A percentile compares a stretch with the other conserved stretches of the same genome.
phyloP scores from a whole-genome alignment of 2,797 vertebrate species.

The Rhinogobio ventralis region DNA sequence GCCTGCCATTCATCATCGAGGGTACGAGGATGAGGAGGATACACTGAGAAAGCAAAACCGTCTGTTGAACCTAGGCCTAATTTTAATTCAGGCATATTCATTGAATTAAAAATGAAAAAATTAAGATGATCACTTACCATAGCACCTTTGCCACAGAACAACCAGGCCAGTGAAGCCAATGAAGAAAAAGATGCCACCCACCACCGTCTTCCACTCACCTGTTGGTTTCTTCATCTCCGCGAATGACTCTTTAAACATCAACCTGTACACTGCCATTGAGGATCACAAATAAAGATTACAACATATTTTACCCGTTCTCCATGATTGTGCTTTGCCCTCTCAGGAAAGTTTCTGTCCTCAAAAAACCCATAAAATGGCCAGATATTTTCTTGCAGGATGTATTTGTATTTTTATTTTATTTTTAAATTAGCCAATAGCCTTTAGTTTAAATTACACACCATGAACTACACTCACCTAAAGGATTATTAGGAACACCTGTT shows the following conservation, averaged over 20 bases:
- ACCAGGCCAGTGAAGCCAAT: slow-evolving; percentile 84
- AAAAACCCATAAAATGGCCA: neutral
- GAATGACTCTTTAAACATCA: slow-evolving; percentile 80
- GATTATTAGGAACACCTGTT: too few relatives aligned
- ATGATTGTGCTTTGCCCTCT: neutral
- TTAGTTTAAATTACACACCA: neutral
- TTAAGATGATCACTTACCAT: slow-evolving; percentile 70
- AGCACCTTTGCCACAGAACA: slow-evolving; percentile 81
- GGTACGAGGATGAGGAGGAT: slow-evolving; percentile 75
- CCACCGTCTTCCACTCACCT: slow-evolving; percentile 84
- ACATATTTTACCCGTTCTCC: neutral
- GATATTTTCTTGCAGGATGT: neutral
- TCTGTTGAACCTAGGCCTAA: neutral
- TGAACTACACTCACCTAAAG: too few relatives aligned
- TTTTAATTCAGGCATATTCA: neutral
- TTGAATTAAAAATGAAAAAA: neutral
- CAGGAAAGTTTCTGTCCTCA: neutral
- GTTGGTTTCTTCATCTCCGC: slow-evolving; percentile 80
- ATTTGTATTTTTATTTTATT: neutral
- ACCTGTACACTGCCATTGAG: slow-evolving; percentile 77
- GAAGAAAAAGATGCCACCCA: slow-evolving; percentile 80
- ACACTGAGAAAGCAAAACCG: slow-evolving; percentile 70
- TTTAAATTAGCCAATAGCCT: neutral
- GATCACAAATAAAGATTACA: neutral
- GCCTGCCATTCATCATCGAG: slow-evolving; percentile 80